Evolutionary conservation across 2,888 invertebrate species (phyloP), one percentile per base, ranked within the genome.

Genomic region (Rhingia rostrata): DNA sequence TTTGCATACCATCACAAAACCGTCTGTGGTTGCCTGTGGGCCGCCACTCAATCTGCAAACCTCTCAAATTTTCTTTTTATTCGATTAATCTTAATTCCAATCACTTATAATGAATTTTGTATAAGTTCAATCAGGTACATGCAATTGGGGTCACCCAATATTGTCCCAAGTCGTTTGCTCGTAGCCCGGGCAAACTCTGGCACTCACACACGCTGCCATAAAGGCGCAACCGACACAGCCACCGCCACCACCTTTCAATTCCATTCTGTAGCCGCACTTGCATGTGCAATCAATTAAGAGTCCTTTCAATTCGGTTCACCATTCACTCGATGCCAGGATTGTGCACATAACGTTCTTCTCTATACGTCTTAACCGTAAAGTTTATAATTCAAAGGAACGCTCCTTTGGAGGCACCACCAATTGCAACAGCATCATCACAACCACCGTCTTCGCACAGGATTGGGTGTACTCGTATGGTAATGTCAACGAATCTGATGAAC

Each of bases 221-320:
- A 63, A 54, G 32, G 49, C 6, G 45, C 14, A n/a, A 22, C 22
- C 22, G 22, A 22, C 22, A 10, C 32, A 12, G 12, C 14, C 14
- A 2, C 7, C n/a, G 14, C 39, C 22, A 39, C 39, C 37, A 51
- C 6, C 10, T 12, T 53, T 51, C 30, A 43, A 41, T 14, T 37
- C 49, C 32, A 63, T 37, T 14, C 10, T 6, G 33, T 54, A 64
- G 60, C 61, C 63, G 43, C 79, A 63, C 41, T 61, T 58, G 67
- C 60, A 77, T 61, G 39, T 60, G 78, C 79, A 67, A 79, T 83
- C 79, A 83, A 83, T 83, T 79, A 83, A 22, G 67, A 51, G n/a
- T 78, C 79, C 79, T 83, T 83, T 83, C 73, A 83, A 78, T 79
- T 73, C 43, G 73, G 83, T 73, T 79, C 63, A 64, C 79, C 83